phyloP scores from a whole-genome alignment of 2,113 vertebrate species.

The zebrafish (Danio rerio) region DNA sequence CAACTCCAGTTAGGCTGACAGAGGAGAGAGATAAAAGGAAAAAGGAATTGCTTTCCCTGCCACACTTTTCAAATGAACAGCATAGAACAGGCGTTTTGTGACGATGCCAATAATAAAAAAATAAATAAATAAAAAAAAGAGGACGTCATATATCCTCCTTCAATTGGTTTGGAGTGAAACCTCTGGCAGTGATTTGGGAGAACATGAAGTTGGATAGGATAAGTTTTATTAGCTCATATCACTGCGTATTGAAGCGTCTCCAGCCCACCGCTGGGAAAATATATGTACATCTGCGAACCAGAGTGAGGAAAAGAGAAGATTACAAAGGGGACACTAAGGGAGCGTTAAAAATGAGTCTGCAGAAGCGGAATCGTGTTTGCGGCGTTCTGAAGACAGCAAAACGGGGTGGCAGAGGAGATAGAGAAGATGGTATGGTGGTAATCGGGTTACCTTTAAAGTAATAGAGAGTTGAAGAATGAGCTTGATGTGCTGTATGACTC shows the following conservation, averaged over 20 bases:
- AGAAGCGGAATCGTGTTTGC: conserved; percentile 25
- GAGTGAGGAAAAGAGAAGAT: background rate
- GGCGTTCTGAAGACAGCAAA: conserved; percentile 40
- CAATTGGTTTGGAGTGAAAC: conserved; percentile 37
- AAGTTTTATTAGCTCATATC: conserved; percentile 50
- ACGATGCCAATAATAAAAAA: background rate
- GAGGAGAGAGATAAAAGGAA: conserved; percentile 43
- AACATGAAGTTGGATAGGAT: conserved; percentile 51
- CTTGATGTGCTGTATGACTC: conserved; percentile 53
- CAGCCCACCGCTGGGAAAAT: conserved; percentile 3
- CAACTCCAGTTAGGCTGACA: conserved; percentile 57
- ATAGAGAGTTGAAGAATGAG: conserved; percentile 68
- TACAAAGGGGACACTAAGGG: conserved; percentile 32
- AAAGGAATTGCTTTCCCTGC: conserved; percentile 47
- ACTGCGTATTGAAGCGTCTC: conserved; percentile 8
- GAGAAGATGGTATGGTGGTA: conserved; percentile 27
- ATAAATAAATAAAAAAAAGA: conserved; percentile 5
- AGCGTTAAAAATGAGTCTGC: conserved; percentile 42
- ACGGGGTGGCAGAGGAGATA: background rate
- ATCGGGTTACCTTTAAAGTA: conserved; percentile 58
- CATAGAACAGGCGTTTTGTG: conserved; percentile 41
- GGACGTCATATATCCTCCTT: conserved; percentile 7
- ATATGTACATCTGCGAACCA: conserved; percentile 2
- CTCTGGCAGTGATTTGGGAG: conserved; percentile 37
- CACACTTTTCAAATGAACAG: conserved; percentile 51